phyloP scores from a whole-genome alignment of 2,888 invertebrate species.

The Temnothorax unifasciatus region DNA sequence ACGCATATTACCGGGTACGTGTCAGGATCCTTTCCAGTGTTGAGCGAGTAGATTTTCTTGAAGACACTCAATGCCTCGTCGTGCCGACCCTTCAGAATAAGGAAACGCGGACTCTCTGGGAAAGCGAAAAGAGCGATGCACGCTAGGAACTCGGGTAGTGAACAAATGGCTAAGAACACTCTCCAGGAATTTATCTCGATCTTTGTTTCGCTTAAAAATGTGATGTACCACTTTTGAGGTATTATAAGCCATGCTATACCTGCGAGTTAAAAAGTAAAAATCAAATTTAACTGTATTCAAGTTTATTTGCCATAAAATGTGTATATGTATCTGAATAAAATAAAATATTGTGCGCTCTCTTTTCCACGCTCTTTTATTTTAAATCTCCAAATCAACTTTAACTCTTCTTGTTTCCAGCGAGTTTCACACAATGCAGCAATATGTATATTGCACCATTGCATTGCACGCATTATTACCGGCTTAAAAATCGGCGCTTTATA shows the following conservation, averaged over 20 bases:
- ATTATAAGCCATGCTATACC: constrained; percentile 92
- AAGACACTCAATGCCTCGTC: constrained; percentile 90
- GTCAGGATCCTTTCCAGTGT: constrained; percentile 86
- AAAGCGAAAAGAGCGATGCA: constrained; percentile 89
- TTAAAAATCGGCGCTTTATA: constrained; percentile 4
- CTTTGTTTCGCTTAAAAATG: constrained; percentile 84
- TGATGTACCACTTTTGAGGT: constrained; percentile 88
- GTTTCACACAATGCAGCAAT: background rate
- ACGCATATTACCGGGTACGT: constrained; percentile 88
- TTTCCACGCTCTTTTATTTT: background rate
- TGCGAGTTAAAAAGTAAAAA: constrained; percentile 62
- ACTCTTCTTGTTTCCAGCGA: background rate
- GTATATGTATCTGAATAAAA: background rate
- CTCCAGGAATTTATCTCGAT: constrained; percentile 88
- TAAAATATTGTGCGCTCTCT: background rate
- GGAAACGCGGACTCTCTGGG: constrained; percentile 93
- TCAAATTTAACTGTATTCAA: background rate
- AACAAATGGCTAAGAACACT: constrained; percentile 89
- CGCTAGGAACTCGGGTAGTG: constrained; percentile 90
- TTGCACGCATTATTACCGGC: background rate
- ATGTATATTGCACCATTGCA: background rate
- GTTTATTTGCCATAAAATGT: background rate
- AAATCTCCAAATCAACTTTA: constrained; percentile 1
- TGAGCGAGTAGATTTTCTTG: constrained; percentile 89
- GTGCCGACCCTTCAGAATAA: constrained; percentile 90